A percentile compares a stretch with the other conserved stretches of the same genome.
These are phyloP conservation scores for Galaxea fascicularis DNA, from an alignment of 92 coral and sea anemone species.

Conservation along the genomic window DNA sequence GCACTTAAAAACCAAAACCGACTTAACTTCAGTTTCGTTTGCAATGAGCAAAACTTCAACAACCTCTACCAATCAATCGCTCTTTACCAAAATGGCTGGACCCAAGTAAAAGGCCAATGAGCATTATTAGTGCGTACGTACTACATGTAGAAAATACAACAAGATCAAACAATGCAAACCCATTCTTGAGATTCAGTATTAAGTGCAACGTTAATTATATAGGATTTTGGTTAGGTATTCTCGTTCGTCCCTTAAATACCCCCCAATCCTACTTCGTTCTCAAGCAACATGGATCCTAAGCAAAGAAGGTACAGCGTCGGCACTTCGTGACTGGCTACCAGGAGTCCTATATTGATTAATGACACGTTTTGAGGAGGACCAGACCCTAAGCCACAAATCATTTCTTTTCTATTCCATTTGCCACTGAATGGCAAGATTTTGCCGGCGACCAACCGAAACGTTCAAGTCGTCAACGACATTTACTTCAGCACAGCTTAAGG, in stretches of 20 bases:
- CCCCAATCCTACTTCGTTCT: background rate
- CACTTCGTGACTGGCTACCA: background rate
- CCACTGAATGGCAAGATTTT: background rate
- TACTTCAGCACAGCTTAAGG: background rate
- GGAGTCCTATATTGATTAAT: background rate
- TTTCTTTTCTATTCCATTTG: no score
- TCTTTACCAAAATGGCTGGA: background rate
- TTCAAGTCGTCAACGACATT: background rate
- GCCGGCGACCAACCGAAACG: background rate
- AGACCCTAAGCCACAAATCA: no score
- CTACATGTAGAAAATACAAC: background rate
- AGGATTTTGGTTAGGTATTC: background rate
- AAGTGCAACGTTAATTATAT: background rate
- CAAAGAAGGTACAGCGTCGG: background rate
- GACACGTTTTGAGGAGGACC: background rate
- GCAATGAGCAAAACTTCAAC: no score
- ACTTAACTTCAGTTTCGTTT: no score
- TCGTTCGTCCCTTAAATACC: background rate
- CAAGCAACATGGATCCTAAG: background rate
- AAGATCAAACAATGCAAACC: background rate
- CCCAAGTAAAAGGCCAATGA: background rate
- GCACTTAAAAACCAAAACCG: no score
- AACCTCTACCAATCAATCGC: no score
- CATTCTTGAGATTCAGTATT: background rate
- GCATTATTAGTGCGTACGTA: background rate